Conservation (phyloP, 2,113 vertebrate species). For the Eulacestoma nigropectus region DNA sequence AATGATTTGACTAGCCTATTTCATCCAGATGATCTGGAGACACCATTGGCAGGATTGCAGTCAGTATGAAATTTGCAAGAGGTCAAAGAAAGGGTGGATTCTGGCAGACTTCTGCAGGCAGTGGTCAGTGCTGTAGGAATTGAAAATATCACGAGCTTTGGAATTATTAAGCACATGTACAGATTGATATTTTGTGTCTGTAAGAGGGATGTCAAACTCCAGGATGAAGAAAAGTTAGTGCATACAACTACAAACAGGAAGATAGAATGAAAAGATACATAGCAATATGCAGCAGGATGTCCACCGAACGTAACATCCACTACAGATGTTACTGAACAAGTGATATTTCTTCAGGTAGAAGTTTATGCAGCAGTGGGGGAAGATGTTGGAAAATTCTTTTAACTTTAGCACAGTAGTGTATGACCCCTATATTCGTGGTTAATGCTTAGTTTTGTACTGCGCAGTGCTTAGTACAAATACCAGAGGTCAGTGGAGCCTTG, state of each 20-base stretch:
- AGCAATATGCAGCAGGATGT: not conserved
- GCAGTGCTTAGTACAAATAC: not conserved
- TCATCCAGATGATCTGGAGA: not conserved
- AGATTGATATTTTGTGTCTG: not conserved
- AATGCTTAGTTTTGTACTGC: not conserved
- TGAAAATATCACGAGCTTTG: not conserved
- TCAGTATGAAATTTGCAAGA: not conserved
- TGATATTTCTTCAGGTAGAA: not conserved
- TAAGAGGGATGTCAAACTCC: not conserved
- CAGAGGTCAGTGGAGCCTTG: not conserved
- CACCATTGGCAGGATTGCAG: not conserved
- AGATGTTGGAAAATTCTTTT: not conserved
- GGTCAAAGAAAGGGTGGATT: not conserved
- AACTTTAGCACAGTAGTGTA: not conserved
- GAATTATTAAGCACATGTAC: not conserved
- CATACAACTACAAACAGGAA: not conserved
- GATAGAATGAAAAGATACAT: not conserved
- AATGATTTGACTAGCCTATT: not conserved
- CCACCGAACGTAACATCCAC: not conserved
- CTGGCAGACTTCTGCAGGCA: not conserved
- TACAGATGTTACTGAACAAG: not conserved
- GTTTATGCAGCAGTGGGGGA: not conserved
- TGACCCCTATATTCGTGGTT: fast-evolving
- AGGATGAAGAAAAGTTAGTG: not conserved
- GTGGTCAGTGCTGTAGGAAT: not conserved